A percentile compares a stretch with the other conserved stretches of the same genome.
Evolutionary conservation across 2,888 invertebrate species (phyloP).

Genomic region (Diarsia brunnea): DNA sequence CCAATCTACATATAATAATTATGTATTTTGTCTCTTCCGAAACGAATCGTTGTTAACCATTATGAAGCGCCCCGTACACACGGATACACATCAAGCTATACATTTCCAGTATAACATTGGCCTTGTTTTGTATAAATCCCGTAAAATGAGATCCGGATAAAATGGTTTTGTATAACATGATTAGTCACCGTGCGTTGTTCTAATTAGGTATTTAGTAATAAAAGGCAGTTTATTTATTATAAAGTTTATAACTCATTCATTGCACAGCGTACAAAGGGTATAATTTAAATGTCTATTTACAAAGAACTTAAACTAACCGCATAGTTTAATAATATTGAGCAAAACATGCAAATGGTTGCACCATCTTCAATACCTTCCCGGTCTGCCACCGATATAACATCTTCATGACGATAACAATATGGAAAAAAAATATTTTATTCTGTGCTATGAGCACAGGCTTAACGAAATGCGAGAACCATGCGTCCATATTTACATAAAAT

Average conservation of each 20-base stretch:
- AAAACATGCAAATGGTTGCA: slow-evolving; percentile 69
- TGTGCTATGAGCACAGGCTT: slow-evolving; percentile 78
- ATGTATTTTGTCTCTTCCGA: background rate
- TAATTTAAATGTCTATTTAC: slow-evolving; percentile 82
- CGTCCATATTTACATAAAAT: slow-evolving; percentile 58
- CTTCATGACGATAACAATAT: slow-evolving; percentile 69
- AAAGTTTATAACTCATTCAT: slow-evolving; percentile 70
- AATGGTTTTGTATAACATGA: too few species aligned
- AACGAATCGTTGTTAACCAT: slow-evolving; percentile 7
- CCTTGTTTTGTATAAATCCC: too few species aligned
- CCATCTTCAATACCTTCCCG: slow-evolving; percentile 68
- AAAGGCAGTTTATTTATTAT: slow-evolving; percentile 33
- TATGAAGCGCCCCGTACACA: background rate
- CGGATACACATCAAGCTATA: too few species aligned
- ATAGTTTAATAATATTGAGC: slow-evolving; percentile 76
- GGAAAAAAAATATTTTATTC: slow-evolving; percentile 78
- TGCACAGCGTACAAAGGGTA: slow-evolving; percentile 69
- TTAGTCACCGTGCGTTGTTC: background rate
- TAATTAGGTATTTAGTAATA: slow-evolving; percentile 47
- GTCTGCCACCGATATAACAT: slow-evolving; percentile 81
- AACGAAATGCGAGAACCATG: slow-evolving; percentile 58
- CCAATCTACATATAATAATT: background rate
- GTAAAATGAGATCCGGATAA: too few species aligned
- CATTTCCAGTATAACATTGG: too few species aligned
- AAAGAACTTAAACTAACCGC: slow-evolving; percentile 69